Base-by-base conservation (phyloP, 2,888 invertebrate species). In the Ennomos quercinarius region DNA sequence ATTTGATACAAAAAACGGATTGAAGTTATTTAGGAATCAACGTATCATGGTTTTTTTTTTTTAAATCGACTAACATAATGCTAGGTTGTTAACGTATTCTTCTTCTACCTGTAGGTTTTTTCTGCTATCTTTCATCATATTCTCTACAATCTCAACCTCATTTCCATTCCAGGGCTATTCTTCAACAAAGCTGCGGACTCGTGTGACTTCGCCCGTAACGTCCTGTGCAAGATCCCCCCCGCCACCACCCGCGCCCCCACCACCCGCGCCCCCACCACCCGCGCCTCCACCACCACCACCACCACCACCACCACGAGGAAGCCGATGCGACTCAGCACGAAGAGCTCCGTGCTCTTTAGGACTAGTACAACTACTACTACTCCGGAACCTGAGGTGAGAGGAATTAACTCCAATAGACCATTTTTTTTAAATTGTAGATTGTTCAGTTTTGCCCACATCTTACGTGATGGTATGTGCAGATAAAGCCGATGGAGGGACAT, bases 141-240 rank as follows among this genome's bases (percentile, higher is more conserved):
- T 17, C 17, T 2, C 17, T 27, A 27, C 27, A 27, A 6, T 27
- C 27, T 27, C 27, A 6, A 27, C 27, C 27, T 27, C 3, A 3
- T 27, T 27, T 27, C 27, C 11, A 17, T 66, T 60, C 9, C 83
- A 96, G 98, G 98, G 34, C 90, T 98, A 9, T 97, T 96, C 80
- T 98, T 98, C 89, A 98, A 98, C 89, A 97, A 97, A 75, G 96
- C 95, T 0, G 97, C 98, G 0, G 98, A 98, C 82, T 98, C 98
- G 0, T 98, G 98, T 77, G 98, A 98, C 85, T 98, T 98, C 81
- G 95, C 97, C 0, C 95, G 97, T 71, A 98, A 98, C 81, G 98
- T 98, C 0, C 92, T 95, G 35, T 97, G 97, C 83, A 96, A 96
- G 73, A 95, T 94, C 72, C 89, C 94, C 34, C 90, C 93, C 40